Base-by-base conservation (phyloP, 2,797 vertebrate species). In the Pitangus sulphuratus region DNA sequence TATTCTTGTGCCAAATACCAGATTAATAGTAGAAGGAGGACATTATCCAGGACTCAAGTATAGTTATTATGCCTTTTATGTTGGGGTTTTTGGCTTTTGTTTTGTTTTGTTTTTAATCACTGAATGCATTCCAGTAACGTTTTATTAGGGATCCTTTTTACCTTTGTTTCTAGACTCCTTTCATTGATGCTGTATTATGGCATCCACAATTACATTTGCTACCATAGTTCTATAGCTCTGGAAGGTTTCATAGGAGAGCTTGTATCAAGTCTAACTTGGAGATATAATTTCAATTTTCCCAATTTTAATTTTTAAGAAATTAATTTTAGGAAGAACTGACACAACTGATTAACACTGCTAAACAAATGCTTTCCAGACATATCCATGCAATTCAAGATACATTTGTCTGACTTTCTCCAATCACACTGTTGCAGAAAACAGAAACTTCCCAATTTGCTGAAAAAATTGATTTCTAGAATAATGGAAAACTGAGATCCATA, bases 11-110 rank as follows among this genome's bases (percentile, higher is more conserved):
- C 51, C 51, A 30, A 75, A 30, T 68, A 72, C 71, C 62, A 75
- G 25, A 60, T 81, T 84, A 91, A 81, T 28, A 89, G n/a, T n/a
- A 86, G 51, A 37, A 94, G 74, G 77, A 95, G 40, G 18, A 62
- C 65, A 12, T 94, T 94, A 89, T 84, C 64, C 75, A 70, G 77
- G 60, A 84, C 78, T 42, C 35, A 89, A 65, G 72, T 75, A 20
- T 20, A 75, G n/a, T 37, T 84, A 64, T 83, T 53, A 39, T 37
- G 19, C 18, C 12, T 85, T 71, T 56, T 83, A 77, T 65, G 21
- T 24, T 56, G 35, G 8, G 2, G 3, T 21, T 40, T 47, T 16
- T 7, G 28, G 28, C 12, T 3, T 21, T 47, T 17, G 1, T 6
- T 33, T 33, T 64, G 31, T 15, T 8, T 45, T 1, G 37, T n/a